Conservation (phyloP, 2,113 vertebrate genomes). For the Hassar affinis region DNA sequence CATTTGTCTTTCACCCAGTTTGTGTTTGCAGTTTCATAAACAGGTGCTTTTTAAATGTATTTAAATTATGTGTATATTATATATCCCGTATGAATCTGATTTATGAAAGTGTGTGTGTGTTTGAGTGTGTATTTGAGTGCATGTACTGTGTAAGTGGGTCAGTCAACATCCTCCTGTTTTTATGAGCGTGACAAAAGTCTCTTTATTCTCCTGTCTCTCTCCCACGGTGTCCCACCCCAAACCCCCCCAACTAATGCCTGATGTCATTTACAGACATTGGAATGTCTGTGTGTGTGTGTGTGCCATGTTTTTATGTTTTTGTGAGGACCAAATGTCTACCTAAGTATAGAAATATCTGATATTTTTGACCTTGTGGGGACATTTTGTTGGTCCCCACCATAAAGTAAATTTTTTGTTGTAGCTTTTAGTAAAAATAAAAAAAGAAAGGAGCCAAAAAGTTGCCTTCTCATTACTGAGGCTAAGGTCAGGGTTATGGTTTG, state of each 20-base stretch:
- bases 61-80: background rate
- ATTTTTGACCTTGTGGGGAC: too few relatives aligned
- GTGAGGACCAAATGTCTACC: too few relatives aligned
- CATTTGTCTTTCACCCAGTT: background rate
- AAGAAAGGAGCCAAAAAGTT: too few relatives aligned
- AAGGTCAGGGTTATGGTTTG: too few relatives aligned
- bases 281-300: conserved; percentile 29
- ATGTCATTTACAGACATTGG: conserved; percentile 53
- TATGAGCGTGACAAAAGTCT: conserved; percentile 60
- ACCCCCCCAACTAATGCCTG: conserved; percentile 24
- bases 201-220: conserved; percentile 35
- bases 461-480: too few relatives aligned
- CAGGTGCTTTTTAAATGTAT: background rate
- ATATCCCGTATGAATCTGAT: background rate
- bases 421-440: too few relatives aligned
- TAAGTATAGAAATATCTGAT: too few relatives aligned
- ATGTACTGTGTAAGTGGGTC: conserved; percentile 49
- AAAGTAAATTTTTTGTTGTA: background rate
- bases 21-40: background rate
- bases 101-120: too few relatives aligned
- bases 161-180: conserved; percentile 57
- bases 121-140: conserved; percentile 34
- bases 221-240: conserved; percentile 49
- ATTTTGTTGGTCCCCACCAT: too few relatives aligned
- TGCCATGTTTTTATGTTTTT: too few relatives aligned